Percentiles rank a stretch among this genome's conserved stretches.
Conservation (phyloP, 2,113 vertebrate genomes). For the Corythaeola cristata region DNA sequence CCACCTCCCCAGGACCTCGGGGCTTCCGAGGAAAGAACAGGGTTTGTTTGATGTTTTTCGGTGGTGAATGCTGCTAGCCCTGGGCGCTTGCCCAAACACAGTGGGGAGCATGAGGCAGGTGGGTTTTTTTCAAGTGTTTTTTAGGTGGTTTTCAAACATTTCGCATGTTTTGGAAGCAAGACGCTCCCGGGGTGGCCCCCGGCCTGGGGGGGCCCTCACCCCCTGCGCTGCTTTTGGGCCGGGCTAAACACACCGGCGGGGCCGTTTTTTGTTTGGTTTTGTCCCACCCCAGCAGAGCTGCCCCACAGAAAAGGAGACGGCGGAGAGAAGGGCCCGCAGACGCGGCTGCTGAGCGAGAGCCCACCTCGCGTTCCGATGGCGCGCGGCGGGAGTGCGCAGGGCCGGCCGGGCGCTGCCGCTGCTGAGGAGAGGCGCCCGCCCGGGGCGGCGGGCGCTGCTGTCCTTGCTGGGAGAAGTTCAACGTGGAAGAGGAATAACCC, state of each 20-base stretch:
- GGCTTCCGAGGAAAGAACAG: not conserved
- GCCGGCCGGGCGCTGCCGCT: fast-evolving
- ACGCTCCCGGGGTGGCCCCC: fast-evolving
- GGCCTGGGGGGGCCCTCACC: not conserved
- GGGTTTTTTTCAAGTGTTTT: not conserved
- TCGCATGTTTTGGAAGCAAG: fast-evolving
- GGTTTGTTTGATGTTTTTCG: fast-evolving
- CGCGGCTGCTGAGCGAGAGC: fast-evolving
- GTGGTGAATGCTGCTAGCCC: no score
- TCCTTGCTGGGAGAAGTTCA: fast-evolving
- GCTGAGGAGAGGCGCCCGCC: fast-evolving
- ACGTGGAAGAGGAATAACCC: not conserved
- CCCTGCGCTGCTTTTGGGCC: fast-evolving
- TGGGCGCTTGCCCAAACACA: fast-evolving
- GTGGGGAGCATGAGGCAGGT: fast-evolving
- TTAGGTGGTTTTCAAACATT: not conserved
- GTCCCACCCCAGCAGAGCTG: not conserved
- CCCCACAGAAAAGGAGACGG: not conserved
- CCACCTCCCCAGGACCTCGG: fast-evolving
- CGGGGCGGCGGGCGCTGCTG: not conserved
- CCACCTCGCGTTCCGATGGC: fast-evolving
- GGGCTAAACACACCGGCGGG: fast-evolving
- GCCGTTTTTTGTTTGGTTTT: not conserved
- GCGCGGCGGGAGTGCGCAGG: fast-evolving
- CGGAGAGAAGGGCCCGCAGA: fast-evolving